phyloP scores from a whole-genome alignment of 1,140 invertebrate genomes.

The Apis cerana region DNA sequence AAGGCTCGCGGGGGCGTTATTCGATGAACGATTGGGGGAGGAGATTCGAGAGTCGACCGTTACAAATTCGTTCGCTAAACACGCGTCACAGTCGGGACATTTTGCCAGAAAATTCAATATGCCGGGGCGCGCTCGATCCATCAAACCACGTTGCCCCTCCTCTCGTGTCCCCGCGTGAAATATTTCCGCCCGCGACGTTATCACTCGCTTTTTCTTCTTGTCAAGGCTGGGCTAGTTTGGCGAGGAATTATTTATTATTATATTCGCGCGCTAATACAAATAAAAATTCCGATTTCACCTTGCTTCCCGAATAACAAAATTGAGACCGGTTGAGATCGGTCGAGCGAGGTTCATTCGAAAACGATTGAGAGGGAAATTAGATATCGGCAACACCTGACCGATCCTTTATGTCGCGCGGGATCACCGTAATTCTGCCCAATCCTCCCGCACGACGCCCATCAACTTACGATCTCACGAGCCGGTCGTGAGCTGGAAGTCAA shows the following conservation, averaged over 20 bases:
- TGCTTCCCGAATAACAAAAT: no score
- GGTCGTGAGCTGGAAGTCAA: constrained; percentile 21
- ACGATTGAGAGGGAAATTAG: constrained; percentile 31
- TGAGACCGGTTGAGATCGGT: no score
- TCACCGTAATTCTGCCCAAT: constrained; percentile 47
- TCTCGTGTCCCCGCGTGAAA: constrained; percentile 10
- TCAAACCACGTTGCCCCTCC: constrained; percentile 13
- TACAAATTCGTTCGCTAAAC: constrained; percentile 30
- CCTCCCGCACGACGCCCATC: constrained; percentile 20
- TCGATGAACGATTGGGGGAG: not conserved
- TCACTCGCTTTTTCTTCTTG: not conserved
- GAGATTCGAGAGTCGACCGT: constrained; percentile 7
- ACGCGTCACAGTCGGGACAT: constrained; percentile 11
- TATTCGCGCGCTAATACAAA: no score
- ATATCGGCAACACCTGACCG: constrained; percentile 54
- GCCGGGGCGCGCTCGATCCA: constrained; percentile 30
- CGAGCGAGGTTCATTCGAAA: no score
- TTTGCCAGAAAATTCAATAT: constrained; percentile 35
- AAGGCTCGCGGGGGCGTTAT: not conserved
- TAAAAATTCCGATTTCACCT: no score
- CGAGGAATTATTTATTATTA: not conserved
- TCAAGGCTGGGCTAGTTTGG: not conserved
- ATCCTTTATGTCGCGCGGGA: constrained; percentile 44
- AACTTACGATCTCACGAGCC: constrained; percentile 24
- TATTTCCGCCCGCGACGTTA: constrained; percentile 20